Conservation (phyloP, 2,888 invertebrate species). For the Oxytorus armatus region DNA sequence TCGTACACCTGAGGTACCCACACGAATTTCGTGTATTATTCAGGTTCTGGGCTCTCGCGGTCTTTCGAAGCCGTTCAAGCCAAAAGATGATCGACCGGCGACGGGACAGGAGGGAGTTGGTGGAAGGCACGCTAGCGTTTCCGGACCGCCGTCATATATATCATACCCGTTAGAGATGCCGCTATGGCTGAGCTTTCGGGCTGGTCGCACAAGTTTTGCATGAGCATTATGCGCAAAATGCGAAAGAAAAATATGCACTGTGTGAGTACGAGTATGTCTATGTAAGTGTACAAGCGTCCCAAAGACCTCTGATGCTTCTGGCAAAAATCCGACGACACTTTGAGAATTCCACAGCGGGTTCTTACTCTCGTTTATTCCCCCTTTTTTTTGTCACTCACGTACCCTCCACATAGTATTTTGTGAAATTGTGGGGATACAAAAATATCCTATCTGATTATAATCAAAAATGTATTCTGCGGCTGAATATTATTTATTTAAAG, state of each 20-base stretch:
- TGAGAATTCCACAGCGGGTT: slow-evolving; percentile 37
- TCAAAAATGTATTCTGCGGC: neutral
- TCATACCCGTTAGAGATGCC: slow-evolving; percentile 12
- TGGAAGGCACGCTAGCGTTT: slow-evolving; percentile 37
- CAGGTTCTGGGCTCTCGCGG: slow-evolving; percentile 50
- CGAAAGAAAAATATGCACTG: slow-evolving; percentile 60
- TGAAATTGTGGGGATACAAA: slow-evolving; percentile 11
- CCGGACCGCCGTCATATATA: slow-evolving; percentile 36
- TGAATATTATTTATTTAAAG: slow-evolving; percentile 5
- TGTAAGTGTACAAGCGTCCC: slow-evolving; percentile 1
- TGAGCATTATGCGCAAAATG: slow-evolving; percentile 63
- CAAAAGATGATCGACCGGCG: slow-evolving; percentile 58
- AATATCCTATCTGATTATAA: neutral
- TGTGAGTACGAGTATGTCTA: slow-evolving; percentile 23
- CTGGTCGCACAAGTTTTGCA: slow-evolving; percentile 54
- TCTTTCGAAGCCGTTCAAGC: slow-evolving; percentile 63
- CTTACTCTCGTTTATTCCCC: slow-evolving; percentile 3
- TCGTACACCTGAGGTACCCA: slow-evolving; percentile 40
- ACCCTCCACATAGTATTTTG: slow-evolving; percentile 9
- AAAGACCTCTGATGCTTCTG: slow-evolving; percentile 19
- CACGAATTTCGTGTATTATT: slow-evolving; percentile 63
- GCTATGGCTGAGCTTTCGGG: slow-evolving; percentile 34
- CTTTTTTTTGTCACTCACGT: slow-evolving; percentile 11
- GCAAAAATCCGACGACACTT: slow-evolving; percentile 48
- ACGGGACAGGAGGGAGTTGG: neutral